Evolutionary conservation across 2,113 vertebrate species (phyloP), one percentile per base, ranked within the genome.

Genomic region (Tragulus kanchil): DNA sequence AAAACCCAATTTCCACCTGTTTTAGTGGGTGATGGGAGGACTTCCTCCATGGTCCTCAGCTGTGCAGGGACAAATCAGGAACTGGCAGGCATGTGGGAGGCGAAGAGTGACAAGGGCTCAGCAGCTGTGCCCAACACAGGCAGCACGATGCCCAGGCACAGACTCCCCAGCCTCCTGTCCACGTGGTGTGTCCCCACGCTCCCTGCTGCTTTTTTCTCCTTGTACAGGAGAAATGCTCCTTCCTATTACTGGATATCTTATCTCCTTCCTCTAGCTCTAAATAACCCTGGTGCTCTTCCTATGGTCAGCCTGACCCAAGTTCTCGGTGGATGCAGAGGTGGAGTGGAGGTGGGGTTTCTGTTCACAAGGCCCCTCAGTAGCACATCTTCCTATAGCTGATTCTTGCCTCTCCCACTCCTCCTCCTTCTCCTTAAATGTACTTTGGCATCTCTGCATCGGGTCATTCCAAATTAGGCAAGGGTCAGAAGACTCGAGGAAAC

Each of bases 401-500:
- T 52, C 75, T 16, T 2, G 9, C 54, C 23, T 64, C 61, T 83
- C 94, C 64, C 48, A 85, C 36, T 26, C 45, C 56, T 56, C 56
- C 3, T 25, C 15, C 48, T 86, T 50, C 62, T 73, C 50, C 48
- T 15, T 3, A 26, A 19, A 50, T 36, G 50, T 36, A 82, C 92
- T 92, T 13, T 31, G 90, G n/a, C 11, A 36, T 87, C 84, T 77
- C 64, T 90, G 75, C 3, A 52, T 81, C 73, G 59, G 58, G 61
- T 84, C 64, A 67, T 82, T 82, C 65, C 58, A 90, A 92, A 94
- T 89, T 81, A 97, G 81, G 93, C 77, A 93, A 81, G 87, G 85
- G 77, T 28, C 58, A 78, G 93, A 89, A 89, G 61, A 75, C 42
- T 52, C 36, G 54, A 97, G 79, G 73, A 92, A 95, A 94, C 26